Conservation (phyloP, 2,113 vertebrate species). For the Mirounga angustirostris region DNA sequence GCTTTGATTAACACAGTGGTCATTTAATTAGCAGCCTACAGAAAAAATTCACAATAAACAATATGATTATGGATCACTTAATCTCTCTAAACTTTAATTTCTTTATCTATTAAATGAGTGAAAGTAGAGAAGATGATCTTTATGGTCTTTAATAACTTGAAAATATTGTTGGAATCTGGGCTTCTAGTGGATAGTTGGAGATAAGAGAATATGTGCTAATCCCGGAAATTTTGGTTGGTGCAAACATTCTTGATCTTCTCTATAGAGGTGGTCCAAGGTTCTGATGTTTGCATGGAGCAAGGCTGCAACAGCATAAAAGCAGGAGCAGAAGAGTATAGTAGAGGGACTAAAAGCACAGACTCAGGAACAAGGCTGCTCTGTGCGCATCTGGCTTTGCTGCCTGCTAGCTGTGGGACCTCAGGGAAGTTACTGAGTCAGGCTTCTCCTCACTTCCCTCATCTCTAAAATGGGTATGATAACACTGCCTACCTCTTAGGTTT, state of each 20-base stretch:
- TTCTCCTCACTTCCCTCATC: background rate
- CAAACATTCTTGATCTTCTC: background rate
- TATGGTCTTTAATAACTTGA: background rate
- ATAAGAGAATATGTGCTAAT: background rate
- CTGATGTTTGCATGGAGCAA: background rate
- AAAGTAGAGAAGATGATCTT: background rate
- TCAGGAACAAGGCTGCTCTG: background rate
- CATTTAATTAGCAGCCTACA: background rate
- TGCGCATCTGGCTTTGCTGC: background rate
- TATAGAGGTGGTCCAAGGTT: background rate
- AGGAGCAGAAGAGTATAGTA: background rate
- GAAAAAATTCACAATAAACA: background rate
- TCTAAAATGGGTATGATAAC: background rate
- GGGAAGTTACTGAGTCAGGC: background rate
- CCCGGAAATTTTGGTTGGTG: background rate
- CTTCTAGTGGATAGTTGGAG: background rate
- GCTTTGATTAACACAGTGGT: conserved; percentile 4
- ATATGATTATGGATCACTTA: background rate
- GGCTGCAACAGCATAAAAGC: background rate
- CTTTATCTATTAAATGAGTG: background rate
- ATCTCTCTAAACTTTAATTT: conserved; percentile 27
- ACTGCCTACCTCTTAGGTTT: background rate
- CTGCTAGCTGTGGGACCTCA: background rate
- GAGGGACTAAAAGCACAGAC: background rate
- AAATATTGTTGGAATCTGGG: background rate